These are phyloP conservation scores for Ornithorhynchus anatinus DNA, from an alignment of 2,113 vertebrate genomes.

Conservation along the genomic window DNA sequence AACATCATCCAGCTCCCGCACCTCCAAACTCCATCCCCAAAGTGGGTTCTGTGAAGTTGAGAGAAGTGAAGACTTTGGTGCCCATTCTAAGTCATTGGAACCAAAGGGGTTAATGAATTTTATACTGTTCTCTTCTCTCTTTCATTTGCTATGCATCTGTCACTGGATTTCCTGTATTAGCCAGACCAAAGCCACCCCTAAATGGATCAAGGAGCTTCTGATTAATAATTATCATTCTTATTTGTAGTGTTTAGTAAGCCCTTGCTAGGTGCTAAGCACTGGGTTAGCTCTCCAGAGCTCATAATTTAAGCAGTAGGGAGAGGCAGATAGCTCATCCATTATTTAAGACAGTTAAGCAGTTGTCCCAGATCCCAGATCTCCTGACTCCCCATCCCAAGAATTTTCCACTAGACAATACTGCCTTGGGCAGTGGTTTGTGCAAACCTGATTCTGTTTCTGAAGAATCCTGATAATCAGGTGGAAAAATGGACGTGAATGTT, in stretches of 20 bases:
- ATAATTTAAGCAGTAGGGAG: no score
- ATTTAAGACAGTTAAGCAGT: no score
- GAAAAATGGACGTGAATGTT: slow-evolving; percentile 60
- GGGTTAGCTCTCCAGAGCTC: slow-evolving; percentile 33
- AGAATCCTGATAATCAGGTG: slow-evolving; percentile 38
- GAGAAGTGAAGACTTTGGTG: not conserved
- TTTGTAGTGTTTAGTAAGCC: slow-evolving; percentile 39
- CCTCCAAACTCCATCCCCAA: not conserved
- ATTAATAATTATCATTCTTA: no score
- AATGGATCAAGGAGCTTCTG: slow-evolving; percentile 30
- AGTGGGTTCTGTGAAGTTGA: not conserved
- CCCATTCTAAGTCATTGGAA: not conserved
- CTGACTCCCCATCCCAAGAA: no score
- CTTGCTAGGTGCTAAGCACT: no score
- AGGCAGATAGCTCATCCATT: no score
- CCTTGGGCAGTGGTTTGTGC: no score
- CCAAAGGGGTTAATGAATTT: slow-evolving; percentile 13
- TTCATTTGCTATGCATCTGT: not conserved
- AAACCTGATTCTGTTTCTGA: no score
- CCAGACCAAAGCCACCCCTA: not conserved
- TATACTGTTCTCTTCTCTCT: not conserved
- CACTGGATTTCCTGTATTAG: slow-evolving; percentile 18
- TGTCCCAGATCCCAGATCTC: no score
- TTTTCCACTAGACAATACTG: no score
- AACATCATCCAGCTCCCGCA: not conserved